Base-by-base conservation (phyloP, 2,888 invertebrate species). In the Siphonodentalium dalli region DNA sequence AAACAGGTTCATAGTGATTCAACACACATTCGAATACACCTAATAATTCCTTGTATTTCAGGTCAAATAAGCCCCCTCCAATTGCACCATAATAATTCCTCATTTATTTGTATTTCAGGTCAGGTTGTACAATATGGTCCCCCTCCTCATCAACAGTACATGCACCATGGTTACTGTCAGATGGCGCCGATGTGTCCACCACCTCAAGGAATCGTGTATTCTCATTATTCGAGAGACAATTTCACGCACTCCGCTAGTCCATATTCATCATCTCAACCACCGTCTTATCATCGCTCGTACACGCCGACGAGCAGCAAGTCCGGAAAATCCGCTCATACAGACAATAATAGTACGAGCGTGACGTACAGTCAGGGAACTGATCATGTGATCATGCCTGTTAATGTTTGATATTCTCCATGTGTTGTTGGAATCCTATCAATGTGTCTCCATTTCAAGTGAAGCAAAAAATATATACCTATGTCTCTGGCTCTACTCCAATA, bases 221-320 rank as follows among this genome's bases (percentile, higher is more conserved):
- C 72, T 3, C 66, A 58, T 38, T 68, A 66, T 47, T 58, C 63
- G 37, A 63, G 68, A 52, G 70, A 63, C 41, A 54, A 56, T 51
- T 60, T 53, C 23, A 58, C 62, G 40, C 53, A 67, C 62, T 50
- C 66, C 31, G 66, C 67, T 33, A 69, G 71, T 43, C 65, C 66
- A 29, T 71, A 71, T 44, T 72, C 69, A 15, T 72, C 74, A 20
- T 65, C 68, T 41, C 73, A 75, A 54, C 72, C 71, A 9, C 66
- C 73, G 11, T 72, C 73, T 9, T 72, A 74, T 58, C 73, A 74
- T 57, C 65, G 77, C 23, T 74, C 77, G 21, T 72, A 75, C 58
- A 77, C 77, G 4, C 77, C 77, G 11, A 75, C 77, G 31, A 74
- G 74, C 58, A 75, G 75, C 55, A 69, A 75, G 54, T 77, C 77